Evolutionary conservation across 2,113 vertebrate species (phyloP).

Genomic region (Saimiri boliviensis): DNA sequence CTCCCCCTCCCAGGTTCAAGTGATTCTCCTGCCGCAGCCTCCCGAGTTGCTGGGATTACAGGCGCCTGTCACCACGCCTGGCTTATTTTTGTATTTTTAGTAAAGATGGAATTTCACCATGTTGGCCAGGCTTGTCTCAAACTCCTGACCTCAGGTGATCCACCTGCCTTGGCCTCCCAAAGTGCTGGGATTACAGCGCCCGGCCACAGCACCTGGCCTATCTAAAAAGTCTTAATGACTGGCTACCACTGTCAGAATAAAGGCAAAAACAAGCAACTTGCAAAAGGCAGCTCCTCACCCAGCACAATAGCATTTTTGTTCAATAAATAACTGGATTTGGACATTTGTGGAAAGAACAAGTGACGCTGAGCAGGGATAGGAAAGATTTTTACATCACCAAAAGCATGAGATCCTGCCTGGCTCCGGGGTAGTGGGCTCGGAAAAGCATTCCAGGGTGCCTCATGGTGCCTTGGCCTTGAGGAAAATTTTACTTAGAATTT

Average conservation of each 20-base stretch:
- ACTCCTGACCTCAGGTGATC: no score
- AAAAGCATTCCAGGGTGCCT: neutral
- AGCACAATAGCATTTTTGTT: neutral
- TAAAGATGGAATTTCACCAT: no score
- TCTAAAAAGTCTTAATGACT: constrained; percentile 66
- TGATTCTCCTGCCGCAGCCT: no score
- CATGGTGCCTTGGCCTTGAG: neutral
- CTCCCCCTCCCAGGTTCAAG: no score
- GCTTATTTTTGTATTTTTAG: no score
- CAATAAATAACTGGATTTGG: neutral
- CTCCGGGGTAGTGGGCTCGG: neutral
- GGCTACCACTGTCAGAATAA: constrained; percentile 58
- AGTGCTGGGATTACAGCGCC: no score
- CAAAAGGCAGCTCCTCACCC: neutral
- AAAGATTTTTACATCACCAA: neutral
- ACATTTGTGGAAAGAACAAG: neutral
- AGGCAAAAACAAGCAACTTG: constrained; percentile 34
- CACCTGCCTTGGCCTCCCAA: no score
- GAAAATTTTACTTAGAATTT: constrained; percentile 37
- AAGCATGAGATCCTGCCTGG: constrained; percentile 4
- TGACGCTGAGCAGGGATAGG: neutral
- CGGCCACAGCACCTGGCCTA: no score
- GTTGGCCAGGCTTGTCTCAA: no score
- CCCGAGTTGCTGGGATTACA: no score
- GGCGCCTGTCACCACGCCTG: no score